Base-by-base conservation (phyloP, 2,797 vertebrate genomes). In the Diceros bicornis region DNA sequence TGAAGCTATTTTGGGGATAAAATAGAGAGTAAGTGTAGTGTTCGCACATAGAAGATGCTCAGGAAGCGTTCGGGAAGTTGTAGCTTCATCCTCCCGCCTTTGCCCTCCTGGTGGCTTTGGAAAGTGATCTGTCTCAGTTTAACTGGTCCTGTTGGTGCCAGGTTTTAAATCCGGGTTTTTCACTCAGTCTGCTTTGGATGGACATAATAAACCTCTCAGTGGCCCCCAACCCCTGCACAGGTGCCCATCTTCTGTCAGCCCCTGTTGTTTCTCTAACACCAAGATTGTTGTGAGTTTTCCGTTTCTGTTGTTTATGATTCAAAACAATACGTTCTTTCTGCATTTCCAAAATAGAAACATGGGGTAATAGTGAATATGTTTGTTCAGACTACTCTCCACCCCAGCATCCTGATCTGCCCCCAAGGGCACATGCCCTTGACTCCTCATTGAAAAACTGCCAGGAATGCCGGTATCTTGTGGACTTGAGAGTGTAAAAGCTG, bases 391-490 rank as follows among this genome's bases (percentile, higher is more conserved):
- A 2, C 34, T 14, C 41, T 14, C 55, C 18, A 47, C 7, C 0
- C 74, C 55, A 29, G 50, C 17, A 6, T 25, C 62, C n/a, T 34
- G 21, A n/a, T 25, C 1, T 16, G 71, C 18, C 29, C 71, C 27
- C 4, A 8, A 47, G 59, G 66, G 32, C 34, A 0, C 0, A 0
- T 23, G 29, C 37, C 37, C 71, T 25, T 57, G 44, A 61, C 29
- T 1, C 8, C 2, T 20, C 41, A 20, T n/a, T 18, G 32, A n/a
- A 61, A 72, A 64, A 61, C 25, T 6, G 1, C 17, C 41, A 1
- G 7, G 1, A 9, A 83, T 3, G 7, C 25, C 8, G 1, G 0
- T 7, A 7, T 34, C 68, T 14, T 6, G n/a, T 27, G 3, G 12
- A 32, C 52, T 9, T 13, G 2, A 23, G 21, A 21, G 18, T 3